Conservation (phyloP, 1,140 invertebrate genomes). For the Hermetia illucens region DNA sequence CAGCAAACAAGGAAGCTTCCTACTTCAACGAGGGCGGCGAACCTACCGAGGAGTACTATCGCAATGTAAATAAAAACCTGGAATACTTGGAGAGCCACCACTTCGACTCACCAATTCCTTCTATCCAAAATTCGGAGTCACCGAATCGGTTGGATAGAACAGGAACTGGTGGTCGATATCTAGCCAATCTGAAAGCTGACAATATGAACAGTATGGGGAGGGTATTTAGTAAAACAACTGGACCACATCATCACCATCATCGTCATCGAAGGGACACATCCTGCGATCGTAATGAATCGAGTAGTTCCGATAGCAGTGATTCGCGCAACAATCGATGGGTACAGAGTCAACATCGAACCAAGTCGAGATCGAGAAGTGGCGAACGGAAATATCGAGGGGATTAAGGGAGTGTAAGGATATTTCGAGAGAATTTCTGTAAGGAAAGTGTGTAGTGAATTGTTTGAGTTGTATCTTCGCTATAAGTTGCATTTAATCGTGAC, state of each 20-base stretch:
- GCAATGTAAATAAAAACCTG: conserved; percentile 8
- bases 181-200: neutral
- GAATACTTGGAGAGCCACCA: conserved; percentile 7
- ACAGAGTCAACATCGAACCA: neutral
- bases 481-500: neutral
- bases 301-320: conserved; percentile 6
- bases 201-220: neutral
- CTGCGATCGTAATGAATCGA: neutral
- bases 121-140: neutral
- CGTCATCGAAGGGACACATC: neutral
- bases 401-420: neutral
- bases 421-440: neutral
- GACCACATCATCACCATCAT: neutral
- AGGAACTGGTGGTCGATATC: neutral
- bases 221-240: neutral
- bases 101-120: conserved; percentile 4
- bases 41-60: conserved; percentile 8
- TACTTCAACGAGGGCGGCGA: conserved; percentile 6
- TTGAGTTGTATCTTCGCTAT: neutral
- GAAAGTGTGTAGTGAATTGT: neutral
- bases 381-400: conserved; percentile 4
- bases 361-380: conserved; percentile 4
- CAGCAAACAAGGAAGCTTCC: neutral
- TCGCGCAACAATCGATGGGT: conserved; percentile 2
- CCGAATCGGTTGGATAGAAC: neutral